phyloP scores from a whole-genome alignment of 2,888 invertebrate species.

The Xylota segnis region DNA sequence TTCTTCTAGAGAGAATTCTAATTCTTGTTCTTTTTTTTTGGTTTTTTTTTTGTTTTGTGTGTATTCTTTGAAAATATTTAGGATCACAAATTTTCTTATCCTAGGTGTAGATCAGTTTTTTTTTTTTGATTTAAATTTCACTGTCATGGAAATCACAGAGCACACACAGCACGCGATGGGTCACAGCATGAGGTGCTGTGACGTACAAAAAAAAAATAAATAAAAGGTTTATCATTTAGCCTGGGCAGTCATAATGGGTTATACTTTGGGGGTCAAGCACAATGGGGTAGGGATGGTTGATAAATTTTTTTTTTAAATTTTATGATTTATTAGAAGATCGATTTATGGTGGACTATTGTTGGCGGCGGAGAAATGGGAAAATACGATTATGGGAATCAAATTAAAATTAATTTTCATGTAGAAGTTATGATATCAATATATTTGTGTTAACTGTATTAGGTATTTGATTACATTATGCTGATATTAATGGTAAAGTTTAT shows the following conservation, averaged over 20 bases:
- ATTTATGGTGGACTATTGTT: constrained; percentile 71
- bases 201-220: constrained; percentile 33
- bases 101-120: constrained; percentile 60
- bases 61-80: constrained; percentile 35
- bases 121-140: constrained; percentile 57
- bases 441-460: constrained; percentile 42
- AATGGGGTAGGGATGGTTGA: constrained; percentile 46
- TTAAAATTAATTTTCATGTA: constrained; percentile 32
- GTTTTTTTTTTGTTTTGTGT: constrained; percentile 12
- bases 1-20: background rate
- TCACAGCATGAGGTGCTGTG: constrained; percentile 67
- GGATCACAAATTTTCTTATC: constrained; percentile 62
- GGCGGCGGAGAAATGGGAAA: constrained; percentile 29
- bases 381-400: constrained; percentile 55
- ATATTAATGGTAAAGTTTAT: constrained; percentile 33
- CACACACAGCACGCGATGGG: constrained; percentile 65
- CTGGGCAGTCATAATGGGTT: constrained; percentile 51
- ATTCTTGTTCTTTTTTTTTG: constrained; percentile 13
- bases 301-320: constrained; percentile 33
- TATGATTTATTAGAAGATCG: constrained; percentile 72
- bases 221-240: constrained; percentile 33
- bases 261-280: constrained; percentile 48
- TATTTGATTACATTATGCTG: constrained; percentile 54
- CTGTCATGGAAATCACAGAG: constrained; percentile 60
- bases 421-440: constrained; percentile 48